Base-by-base conservation (phyloP, 2,797 vertebrate genomes). In the Emydoidea blandingii region DNA sequence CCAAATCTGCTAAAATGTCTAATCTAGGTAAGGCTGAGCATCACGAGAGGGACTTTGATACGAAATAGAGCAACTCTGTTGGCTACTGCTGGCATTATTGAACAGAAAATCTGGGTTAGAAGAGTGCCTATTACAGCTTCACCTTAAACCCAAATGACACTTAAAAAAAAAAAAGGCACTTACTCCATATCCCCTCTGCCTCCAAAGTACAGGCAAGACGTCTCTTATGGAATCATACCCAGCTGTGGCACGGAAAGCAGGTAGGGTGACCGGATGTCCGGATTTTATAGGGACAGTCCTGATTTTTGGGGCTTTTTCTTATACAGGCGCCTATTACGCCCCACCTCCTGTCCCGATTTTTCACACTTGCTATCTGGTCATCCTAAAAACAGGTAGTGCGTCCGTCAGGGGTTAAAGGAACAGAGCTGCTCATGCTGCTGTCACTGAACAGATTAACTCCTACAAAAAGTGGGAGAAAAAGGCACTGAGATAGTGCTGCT, bases 391-490 rank as follows among this genome's bases (percentile, higher is more conserved):
- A 25, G 74, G 3, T 44, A 8, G 56, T 1, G 25, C 21, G 4
- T 52, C 90, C 23, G 1, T 18, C 0, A 4, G 53, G 65, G 85
- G 10, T 19, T 12, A 82, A 0, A 23, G 82, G 86, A 27, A 0
- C 0, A 52, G 81, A 62, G 85, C 2, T 27, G 79, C 37, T 50
- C 12, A 37, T 0, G 15, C 81, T 41, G 74, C 79, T 93, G 84
- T 49, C n/a, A 4, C 23, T 0, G 6, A 65, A 78, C 34, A 4
- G 44, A 54, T 56, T n/a, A 19, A 12, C 21, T 49, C 4, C 31
- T 2, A 31, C 37, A 72, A 78, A 4, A 44, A 29, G 23, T 7
- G 25, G 76, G 87, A 29, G 53, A 56, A 62, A 68, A 44, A 53
- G n/a, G 16, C 50, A 3, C 57, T 50, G 82, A 18, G 37, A 59